Percentiles rank a stretch among this genome's conserved stretches.
These are phyloP conservation scores for Mohoua ochrocephala DNA, from an alignment of 2,113 vertebrate genomes.

Conservation along the genomic window DNA sequence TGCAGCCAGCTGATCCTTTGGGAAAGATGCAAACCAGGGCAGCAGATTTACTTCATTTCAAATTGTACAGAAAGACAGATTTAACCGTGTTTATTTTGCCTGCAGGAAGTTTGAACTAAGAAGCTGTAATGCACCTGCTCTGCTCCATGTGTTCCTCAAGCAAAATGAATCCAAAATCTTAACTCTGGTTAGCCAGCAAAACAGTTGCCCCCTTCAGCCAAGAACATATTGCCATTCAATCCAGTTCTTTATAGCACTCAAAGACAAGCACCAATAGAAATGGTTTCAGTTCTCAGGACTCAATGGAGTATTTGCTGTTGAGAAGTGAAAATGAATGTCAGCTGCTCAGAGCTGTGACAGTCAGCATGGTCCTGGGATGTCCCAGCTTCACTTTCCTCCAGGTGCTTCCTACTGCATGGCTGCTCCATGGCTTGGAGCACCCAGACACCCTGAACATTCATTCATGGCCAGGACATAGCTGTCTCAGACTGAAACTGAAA, in stretches of 20 bases:
- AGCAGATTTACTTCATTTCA: not conserved
- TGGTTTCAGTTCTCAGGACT: not conserved
- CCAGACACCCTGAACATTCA: not conserved
- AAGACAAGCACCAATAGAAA: not conserved
- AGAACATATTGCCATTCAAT: not conserved
- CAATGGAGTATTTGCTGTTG: not conserved
- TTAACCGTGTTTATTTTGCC: rapidly evolving
- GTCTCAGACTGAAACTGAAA: not conserved
- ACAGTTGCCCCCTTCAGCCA: not conserved
- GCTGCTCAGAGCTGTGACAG: not conserved
- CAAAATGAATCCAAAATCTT: not conserved
- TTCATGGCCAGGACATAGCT: not conserved
- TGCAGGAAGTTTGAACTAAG: not conserved
- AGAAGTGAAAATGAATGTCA: not conserved
- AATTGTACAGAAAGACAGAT: not conserved
- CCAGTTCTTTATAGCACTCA: not conserved
- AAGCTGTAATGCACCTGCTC: not conserved
- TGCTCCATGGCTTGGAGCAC: not conserved
- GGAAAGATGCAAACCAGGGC: not conserved
- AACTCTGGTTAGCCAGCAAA: not conserved
- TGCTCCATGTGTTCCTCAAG: not conserved
- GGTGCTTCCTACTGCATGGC: not conserved
- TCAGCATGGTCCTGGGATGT: not conserved
- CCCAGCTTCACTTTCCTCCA: not conserved
- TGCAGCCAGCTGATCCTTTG: constrained; percentile 93